These are phyloP conservation scores for Uropetala carovei DNA, from an alignment of 2,888 invertebrate species.

Conservation along the genomic window DNA sequence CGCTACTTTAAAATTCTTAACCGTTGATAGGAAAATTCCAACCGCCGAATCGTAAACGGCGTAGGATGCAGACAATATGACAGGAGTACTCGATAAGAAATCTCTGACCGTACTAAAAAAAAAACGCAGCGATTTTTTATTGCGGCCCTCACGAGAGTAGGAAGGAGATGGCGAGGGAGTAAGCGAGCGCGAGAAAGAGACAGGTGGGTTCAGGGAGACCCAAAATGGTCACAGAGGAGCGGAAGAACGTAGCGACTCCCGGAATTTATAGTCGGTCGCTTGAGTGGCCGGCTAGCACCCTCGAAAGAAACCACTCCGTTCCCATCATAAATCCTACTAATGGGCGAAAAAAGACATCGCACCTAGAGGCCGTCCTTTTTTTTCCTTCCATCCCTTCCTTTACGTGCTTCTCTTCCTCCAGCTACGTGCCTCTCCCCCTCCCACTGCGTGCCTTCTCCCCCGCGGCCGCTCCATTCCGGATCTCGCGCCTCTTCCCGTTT, in stretches of 20 bases:
- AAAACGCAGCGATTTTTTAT: background rate
- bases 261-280: constrained; percentile 2
- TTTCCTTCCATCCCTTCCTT: background rate
- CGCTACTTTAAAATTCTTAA: no score
- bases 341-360: constrained; percentile 8
- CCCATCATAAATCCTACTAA: constrained; percentile 17
- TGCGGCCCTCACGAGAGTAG: background rate
- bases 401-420: no score
- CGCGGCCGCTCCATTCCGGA: background rate
- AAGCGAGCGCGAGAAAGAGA: background rate
- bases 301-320: constrained; percentile 20
- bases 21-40: no score
- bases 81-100: background rate
- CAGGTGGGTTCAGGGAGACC: background rate
- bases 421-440: no score
- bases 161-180: background rate
- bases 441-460: no score
- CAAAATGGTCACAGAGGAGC: background rate
- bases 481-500: constrained; percentile 7
- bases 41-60: no score
- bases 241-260: background rate
- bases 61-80: background rate
- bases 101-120: background rate
- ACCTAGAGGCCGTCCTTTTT: background rate
- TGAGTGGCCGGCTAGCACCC: constrained; percentile 8